Conservation (phyloP, 2,113 vertebrate species). For the Gallinago paraguaiae region DNA sequence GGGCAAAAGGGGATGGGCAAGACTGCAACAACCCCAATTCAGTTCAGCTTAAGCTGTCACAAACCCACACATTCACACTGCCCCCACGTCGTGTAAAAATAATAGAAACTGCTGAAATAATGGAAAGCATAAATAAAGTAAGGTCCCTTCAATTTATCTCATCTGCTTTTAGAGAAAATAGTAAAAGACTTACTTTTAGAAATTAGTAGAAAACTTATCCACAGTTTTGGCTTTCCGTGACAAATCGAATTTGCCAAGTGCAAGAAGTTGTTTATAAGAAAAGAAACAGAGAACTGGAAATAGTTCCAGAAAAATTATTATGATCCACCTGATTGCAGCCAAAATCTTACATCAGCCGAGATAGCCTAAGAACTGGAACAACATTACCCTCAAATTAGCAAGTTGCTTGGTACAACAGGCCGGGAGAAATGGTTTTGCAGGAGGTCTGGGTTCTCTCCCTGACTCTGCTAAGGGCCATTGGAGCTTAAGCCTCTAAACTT, state of each 20-base stretch:
- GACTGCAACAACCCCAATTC: not conserved
- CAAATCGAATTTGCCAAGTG: not conserved
- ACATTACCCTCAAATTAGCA: conserved; percentile 37
- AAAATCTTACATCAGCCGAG: conserved; percentile 55
- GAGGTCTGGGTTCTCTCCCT: conserved; percentile 25
- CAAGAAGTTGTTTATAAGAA: conserved; percentile 52
- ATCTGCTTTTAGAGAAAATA: not conserved
- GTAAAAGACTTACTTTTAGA: not conserved
- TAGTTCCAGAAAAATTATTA: conserved; percentile 30
- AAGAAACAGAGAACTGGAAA: conserved; percentile 22
- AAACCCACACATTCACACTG: not conserved
- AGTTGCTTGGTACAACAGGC: conserved; percentile 16
- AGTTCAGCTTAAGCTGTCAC: not conserved
- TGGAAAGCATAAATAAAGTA: not conserved
- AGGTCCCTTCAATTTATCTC: not conserved
- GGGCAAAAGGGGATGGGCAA: not conserved
- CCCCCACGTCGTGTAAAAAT: not conserved
- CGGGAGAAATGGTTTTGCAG: conserved; percentile 46
- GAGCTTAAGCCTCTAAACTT: not conserved
- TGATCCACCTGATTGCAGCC: conserved; percentile 6
- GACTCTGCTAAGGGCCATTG: not conserved
- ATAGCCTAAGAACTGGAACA: conserved; percentile 36
- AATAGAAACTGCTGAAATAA: not conserved
- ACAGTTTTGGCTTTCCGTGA: not conserved
- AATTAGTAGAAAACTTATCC: not conserved